Evolutionary conservation across 2,888 invertebrate genomes (phyloP), one percentile per base, ranked within the genome.

Genomic region (Drosophila subsilvestris): DNA sequence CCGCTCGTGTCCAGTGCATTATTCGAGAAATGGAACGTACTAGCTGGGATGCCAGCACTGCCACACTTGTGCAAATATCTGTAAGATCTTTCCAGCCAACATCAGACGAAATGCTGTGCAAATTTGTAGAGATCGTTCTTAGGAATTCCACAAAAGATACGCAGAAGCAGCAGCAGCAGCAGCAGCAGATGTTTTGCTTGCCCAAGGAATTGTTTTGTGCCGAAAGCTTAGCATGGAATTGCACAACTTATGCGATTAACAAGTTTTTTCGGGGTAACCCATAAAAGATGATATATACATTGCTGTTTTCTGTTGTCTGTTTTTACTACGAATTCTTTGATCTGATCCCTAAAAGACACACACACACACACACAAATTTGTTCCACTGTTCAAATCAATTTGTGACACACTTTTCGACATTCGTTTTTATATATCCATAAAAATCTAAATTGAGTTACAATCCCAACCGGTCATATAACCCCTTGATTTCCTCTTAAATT

Each of bases 101-200:
- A 48, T 25, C 55, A 29, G 54, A 27, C 18, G 47, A 18, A 47
- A 18, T 20, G 37, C 66, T 42, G 12, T 48, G 42, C 42, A 68
- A 68, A 68, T 66, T 68, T 68, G 42, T 14, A 43, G n/a, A 67
- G 54, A 67, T 55, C 68, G 49, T 68, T 68, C 65, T 43, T 0
- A 32, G 48, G 56, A 55, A 66, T 66, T 56, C 25, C 47, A 20
- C 55, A 42, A 54, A 29, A 63, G 49, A 63, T 63, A 44, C 43
- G 6, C 14, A 6, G 6, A 12, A 14, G 37, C 29, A 29, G 9
- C 9, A 27, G 2, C 27, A 27, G 2, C 27, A 32, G 4, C 12
- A 3, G 32, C 12, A 47, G 47, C 47, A 47, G 20, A 27, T 48
- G 54, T 55, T 48, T 45, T 48, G 54, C 48, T 48, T 51, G 62